Evolutionary conservation across 1,140 invertebrate genomes (phyloP).

Genomic region (Cylas formicarius): DNA sequence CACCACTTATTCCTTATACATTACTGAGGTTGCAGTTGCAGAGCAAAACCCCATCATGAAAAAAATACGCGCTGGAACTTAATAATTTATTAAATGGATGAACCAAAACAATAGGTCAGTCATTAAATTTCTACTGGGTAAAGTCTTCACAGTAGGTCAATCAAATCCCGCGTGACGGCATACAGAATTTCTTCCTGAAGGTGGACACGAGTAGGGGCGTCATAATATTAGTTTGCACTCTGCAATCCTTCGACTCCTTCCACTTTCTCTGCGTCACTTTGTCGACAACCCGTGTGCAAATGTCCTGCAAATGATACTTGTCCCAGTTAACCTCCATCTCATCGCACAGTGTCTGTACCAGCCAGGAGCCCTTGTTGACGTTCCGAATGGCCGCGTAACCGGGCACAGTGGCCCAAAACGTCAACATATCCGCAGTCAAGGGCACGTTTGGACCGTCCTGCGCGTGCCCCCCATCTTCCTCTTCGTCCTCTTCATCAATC

Average conservation of each 20-base stretch:
- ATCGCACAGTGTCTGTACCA: slow-evolving; percentile 61
- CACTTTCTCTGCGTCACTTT: slow-evolving; percentile 26
- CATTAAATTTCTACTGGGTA: no score
- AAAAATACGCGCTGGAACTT: no score
- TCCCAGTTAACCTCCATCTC: slow-evolving; percentile 43
- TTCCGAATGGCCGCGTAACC: slow-evolving; percentile 71
- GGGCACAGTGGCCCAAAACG: slow-evolving; percentile 64
- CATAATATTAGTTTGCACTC: slow-evolving; percentile 14
- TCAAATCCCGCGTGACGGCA: slow-evolving; percentile 10
- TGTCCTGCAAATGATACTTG: slow-evolving; percentile 30
- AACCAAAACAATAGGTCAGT: no score
- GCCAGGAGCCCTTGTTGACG: slow-evolving; percentile 64
- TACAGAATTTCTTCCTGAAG: slow-evolving; percentile 18
- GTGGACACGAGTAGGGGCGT: slow-evolving; percentile 14
- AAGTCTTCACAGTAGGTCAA: no score
- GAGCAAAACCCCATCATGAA: no score
- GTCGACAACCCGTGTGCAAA: slow-evolving; percentile 23
- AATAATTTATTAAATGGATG: no score
- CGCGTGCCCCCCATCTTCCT: slow-evolving; percentile 15
- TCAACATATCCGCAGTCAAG: slow-evolving; percentile 61
- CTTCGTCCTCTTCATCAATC: slow-evolving; percentile 8
- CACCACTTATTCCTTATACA: no score
- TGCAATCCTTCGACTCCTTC: slow-evolving; percentile 17
- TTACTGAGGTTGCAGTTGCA: no score
- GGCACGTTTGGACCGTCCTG: slow-evolving; percentile 40